Base-by-base conservation (phyloP, 2,888 invertebrate species). In the Lasius fuliginosus region DNA sequence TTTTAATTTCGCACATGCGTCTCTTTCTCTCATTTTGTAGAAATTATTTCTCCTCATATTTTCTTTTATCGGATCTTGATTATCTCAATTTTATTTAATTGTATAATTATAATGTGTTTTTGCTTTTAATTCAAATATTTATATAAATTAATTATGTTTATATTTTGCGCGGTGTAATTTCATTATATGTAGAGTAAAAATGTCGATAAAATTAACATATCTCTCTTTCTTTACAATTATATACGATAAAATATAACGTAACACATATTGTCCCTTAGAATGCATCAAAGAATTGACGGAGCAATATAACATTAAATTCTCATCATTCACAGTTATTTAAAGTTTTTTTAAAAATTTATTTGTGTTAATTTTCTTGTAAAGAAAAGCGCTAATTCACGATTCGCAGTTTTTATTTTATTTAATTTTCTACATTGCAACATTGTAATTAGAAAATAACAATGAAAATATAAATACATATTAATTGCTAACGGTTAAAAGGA, bases 81-180 rank as follows among this genome's bases (percentile, higher is more conserved):
- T 56, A 23, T n/a, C 18, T 27, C 27, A 60, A 40, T 60, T 30
- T 27, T 12, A 8, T 46, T n/a, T 42, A 60, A 60, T 30, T 42
- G 27, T 60, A 40, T 8, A 60, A 30, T 74, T 60, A 11, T 23
- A 40, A n/a, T 40, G 6, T 30, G 1, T 9, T 42, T 40, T 30
- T 30, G 30, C n/a, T 30, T 62, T 60, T 62, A 12, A 62, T 42
- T 4, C 4, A 30, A 74, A 74, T 42, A 60, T 30, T 62, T n/a
- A 42, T n/a, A 42, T 5, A 73, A 8, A 27, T 58, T 71, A 56
- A 71, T 56, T 58, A 27, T 27, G 5, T 73, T 58, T 58, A 58
- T 58, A 58, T 58, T 58, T 73, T 12, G 27, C 40, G 0, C 15
- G 18, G 0, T 58, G 36, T 15, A 58, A 58, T 73, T 73, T 73